Percentiles rank a stretch among this genome's conserved stretches.
These are phyloP conservation scores for Theocolax elegans DNA, from an alignment of 1,140 invertebrate genomes.

Conservation along the genomic window DNA sequence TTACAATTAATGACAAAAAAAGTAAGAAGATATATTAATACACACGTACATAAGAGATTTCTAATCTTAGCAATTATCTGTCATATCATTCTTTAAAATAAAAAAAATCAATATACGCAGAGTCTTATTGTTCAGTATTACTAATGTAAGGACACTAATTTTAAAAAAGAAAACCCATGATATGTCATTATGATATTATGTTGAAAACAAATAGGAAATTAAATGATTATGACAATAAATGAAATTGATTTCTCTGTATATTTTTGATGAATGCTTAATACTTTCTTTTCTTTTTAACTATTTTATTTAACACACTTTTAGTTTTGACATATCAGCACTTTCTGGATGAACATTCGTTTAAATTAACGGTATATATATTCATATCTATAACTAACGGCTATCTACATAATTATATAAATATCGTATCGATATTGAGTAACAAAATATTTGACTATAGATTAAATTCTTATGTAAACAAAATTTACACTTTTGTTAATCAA, in stretches of 20 bases:
- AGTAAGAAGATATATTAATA: constrained; percentile 8
- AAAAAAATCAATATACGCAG: constrained; percentile 41
- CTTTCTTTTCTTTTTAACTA: constrained; percentile 23
- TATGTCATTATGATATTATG: constrained; percentile 16
- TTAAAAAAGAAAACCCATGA: not conserved
- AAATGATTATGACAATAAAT: constrained; percentile 32
- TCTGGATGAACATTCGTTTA: not conserved
- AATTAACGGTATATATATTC: constrained; percentile 9
- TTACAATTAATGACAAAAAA: constrained; percentile 11
- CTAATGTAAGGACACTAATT: constrained; percentile 29
- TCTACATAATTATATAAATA: constrained; percentile 28
- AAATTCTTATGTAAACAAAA: too few species aligned
- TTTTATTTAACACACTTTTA: constrained; percentile 32
- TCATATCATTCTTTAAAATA: constrained; percentile 50
- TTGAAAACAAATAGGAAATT: constrained; percentile 19
- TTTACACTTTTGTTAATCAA: too few species aligned
- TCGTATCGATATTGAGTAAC: constrained; percentile 17
- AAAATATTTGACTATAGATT: constrained; percentile 19
- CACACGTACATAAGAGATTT: not conserved
- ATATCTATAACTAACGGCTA: constrained; percentile 12
- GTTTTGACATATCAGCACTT: constrained; percentile 28
- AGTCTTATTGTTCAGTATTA: constrained; percentile 24
- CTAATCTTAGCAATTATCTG: constrained; percentile 39
- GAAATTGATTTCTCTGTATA: not conserved
- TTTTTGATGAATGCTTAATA: constrained; percentile 18